phyloP scores from a whole-genome alignment of 2,888 invertebrate species.

The Stenodema calcarata region DNA sequence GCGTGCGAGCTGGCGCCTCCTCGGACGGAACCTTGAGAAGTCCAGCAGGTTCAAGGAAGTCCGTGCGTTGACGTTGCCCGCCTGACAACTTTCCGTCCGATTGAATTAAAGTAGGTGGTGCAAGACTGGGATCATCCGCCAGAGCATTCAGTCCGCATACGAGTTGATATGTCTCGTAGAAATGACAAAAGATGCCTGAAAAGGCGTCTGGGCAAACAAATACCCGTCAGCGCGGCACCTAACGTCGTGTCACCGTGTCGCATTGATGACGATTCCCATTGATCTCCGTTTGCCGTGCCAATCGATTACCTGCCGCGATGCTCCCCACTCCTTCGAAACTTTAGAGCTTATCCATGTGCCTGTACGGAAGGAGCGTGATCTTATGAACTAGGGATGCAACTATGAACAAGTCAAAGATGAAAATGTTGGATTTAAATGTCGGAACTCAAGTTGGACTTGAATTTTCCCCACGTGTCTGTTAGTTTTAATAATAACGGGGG shows the following conservation, averaged over 20 bases:
- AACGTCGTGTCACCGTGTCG: background rate
- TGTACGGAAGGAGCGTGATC: too few relatives aligned
- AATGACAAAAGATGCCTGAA: background rate
- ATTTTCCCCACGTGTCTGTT: too few relatives aligned
- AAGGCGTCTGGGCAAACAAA: constrained; percentile 14
- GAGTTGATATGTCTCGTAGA: background rate
- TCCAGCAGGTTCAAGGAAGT: constrained; percentile 32
- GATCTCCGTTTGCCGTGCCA: constrained; percentile 15
- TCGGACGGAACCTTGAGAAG: background rate
- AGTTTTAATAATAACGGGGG: too few relatives aligned
- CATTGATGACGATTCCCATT: background rate
- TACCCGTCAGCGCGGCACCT: background rate
- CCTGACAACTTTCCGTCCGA: background rate
- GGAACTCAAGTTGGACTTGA: too few relatives aligned
- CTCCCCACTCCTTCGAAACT: too few relatives aligned
- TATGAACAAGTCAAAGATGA: too few relatives aligned
- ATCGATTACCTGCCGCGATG: background rate
- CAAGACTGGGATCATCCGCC: background rate
- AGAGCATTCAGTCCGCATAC: background rate
- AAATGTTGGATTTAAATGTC: too few relatives aligned
- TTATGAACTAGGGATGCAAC: too few relatives aligned
- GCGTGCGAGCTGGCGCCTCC: background rate
- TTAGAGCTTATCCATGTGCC: too few relatives aligned
- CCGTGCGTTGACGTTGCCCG: background rate
- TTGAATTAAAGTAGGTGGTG: constrained; percentile 15